Base-by-base conservation (phyloP, 2,797 vertebrate species). In the Tapirus indicus region DNA sequence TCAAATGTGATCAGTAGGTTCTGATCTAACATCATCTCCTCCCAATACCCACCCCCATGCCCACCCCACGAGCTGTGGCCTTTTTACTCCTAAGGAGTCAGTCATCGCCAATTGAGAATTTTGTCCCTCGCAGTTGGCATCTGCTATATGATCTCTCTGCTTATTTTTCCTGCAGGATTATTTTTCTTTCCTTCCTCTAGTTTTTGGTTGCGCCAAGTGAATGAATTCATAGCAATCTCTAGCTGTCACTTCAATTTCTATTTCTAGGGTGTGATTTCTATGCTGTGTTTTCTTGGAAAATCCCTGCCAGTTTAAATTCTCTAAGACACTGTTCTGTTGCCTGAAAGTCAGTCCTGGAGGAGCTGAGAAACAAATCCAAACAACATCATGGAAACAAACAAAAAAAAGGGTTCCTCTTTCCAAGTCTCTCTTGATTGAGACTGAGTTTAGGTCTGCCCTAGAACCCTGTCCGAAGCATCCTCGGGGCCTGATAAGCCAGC, bases 221-320 rank as follows among this genome's bases (percentile, higher is more conserved):
- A 86, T 91, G 82, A 69, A 94, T 95, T 91, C 68, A 27, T 47
- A 79, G 92, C 68, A 87, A 75, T 82, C 88, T 86, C 75, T 56
- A 58, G 85, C 64, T 95, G 95, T 96, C 88, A 87, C 23, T 91
- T 95, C 91, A 54, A 71, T 95, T 95, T 96, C 94, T 95, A 7
- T 72, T 88, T 66, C 84, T 56, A 80, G 82, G 96, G 68, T 91
- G 56, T 89, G 69, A 97, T 94, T 88, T 77, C 68, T 86, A 62
- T 88, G 82, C 89, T 44, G 54, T 38, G 54, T 88, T 90, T 93
- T 85, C 86, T 79, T 89, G 75, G 91, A 82, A 92, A 94, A 79
- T 23, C 52, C 82, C 49, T 74, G 32, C 88, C 66, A 88, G 77
- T 77, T 89, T 87, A 72, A 95, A 49, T 94, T 91, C 95, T 88